These are phyloP conservation scores for Anadara kagoshimensis DNA, from an alignment of 1,140 invertebrate genomes.

Conservation along the genomic window DNA sequence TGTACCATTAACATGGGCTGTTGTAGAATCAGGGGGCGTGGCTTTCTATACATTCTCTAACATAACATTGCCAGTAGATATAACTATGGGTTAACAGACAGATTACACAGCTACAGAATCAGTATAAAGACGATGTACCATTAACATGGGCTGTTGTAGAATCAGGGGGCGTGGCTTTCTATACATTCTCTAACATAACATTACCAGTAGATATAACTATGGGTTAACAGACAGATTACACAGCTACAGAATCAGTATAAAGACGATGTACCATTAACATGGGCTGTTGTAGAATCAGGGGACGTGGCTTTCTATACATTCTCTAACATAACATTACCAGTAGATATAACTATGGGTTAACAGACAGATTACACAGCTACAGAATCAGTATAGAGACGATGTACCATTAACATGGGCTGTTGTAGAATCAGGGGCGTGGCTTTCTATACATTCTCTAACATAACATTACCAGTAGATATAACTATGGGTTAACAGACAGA, in stretches of 20 bases:
- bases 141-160: slow-evolving; percentile 67
- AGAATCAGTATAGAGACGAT: slow-evolving; percentile 36
- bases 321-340: neutral
- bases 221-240: too few species aligned
- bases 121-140: slow-evolving; percentile 50
- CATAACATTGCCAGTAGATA: neutral
- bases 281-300: slow-evolving; percentile 67
- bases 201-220: neutral
- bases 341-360: too few species aligned
- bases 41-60: slow-evolving; percentile 53
- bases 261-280: slow-evolving; percentile 58
- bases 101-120: neutral
- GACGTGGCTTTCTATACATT: slow-evolving; percentile 62
- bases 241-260: neutral
- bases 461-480: neutral
- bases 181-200: slow-evolving; percentile 12
- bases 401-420: slow-evolving; percentile 64
- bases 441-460: slow-evolving; percentile 48
- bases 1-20: slow-evolving; percentile 62
- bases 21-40: slow-evolving; percentile 65
- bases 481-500: too few species aligned
- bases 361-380: too few species aligned
- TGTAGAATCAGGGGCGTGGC: slow-evolving; percentile 65
- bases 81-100: too few species aligned
- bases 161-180: slow-evolving; percentile 65